phyloP scores from a whole-genome alignment of 2,113 vertebrate species.

The Poeciliopsis occidentalis region DNA sequence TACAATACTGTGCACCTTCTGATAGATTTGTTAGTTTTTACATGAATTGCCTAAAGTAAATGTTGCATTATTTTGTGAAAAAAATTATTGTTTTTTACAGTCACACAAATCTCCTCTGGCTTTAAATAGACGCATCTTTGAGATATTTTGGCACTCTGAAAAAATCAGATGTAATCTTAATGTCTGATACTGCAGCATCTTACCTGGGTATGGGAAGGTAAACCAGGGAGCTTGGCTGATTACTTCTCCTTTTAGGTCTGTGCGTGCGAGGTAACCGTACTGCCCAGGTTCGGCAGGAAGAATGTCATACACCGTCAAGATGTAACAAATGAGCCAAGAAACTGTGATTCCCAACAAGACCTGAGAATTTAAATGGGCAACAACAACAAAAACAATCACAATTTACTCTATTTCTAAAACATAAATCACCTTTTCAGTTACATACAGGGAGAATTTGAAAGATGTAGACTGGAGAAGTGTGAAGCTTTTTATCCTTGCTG shows the following conservation, averaged over 20 bases:
- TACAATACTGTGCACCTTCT: no score
- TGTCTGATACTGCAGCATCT: not conserved
- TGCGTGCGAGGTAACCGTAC: constrained; percentile 90
- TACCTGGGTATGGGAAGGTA: constrained; percentile 94
- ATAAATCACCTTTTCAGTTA: constrained; percentile 12
- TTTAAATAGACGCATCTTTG: no score
- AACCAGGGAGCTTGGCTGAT: constrained; percentile 88
- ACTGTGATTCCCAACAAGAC: constrained; percentile 90
- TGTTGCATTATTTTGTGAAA: no score
- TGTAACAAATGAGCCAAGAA: constrained; percentile 90
- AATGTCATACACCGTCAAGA: constrained; percentile 82
- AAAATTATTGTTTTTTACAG: no score
- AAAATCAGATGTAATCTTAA: no score
- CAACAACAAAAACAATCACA: not conserved
- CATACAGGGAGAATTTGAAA: constrained; percentile 96
- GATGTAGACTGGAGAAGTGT: constrained; percentile 80
- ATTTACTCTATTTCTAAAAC: not conserved
- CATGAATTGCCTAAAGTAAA: no score
- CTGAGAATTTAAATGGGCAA: constrained; percentile 66
- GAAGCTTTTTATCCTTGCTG: constrained; percentile 81
- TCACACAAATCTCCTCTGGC: no score
- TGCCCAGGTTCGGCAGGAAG: constrained; percentile 80
- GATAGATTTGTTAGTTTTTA: no score
- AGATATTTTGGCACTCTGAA: no score
- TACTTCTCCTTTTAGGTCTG: constrained; percentile 85